phyloP scores from a whole-genome alignment of 2,888 invertebrate species.

The Asteroscopus sphinx region DNA sequence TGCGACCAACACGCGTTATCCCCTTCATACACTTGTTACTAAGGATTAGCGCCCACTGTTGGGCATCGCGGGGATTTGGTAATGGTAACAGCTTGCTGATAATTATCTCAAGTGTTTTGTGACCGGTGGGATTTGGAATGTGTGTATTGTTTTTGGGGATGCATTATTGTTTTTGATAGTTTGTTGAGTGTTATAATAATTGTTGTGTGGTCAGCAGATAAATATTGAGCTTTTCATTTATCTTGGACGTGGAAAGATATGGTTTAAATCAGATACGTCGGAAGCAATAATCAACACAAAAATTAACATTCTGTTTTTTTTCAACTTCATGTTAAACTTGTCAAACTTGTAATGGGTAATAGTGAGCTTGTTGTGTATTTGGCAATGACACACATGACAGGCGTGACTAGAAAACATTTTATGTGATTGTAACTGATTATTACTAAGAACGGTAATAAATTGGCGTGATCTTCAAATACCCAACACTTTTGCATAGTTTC shows the following conservation, averaged over 20 bases:
- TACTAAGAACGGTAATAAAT: background rate
- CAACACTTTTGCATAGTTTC: background rate
- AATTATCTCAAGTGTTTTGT: constrained; percentile 54
- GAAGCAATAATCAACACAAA: background rate
- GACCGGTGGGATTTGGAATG: constrained; percentile 38
- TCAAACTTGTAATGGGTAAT: too few relatives aligned
- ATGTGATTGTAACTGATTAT: too few relatives aligned
- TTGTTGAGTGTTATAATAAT: too few relatives aligned
- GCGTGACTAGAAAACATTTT: too few relatives aligned
- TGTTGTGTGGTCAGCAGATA: too few relatives aligned
- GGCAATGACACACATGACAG: too few relatives aligned
- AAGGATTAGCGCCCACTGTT: constrained; percentile 52
- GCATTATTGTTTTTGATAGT: constrained; percentile 11
- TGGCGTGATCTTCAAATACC: background rate
- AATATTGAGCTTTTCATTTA: too few relatives aligned
- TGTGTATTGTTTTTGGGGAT: constrained; percentile 43
- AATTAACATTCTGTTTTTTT: too few relatives aligned
- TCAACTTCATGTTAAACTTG: too few relatives aligned
- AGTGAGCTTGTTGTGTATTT: too few relatives aligned
- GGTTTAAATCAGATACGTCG: background rate
- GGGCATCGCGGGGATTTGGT: constrained; percentile 27
- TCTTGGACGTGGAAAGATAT: too few relatives aligned
- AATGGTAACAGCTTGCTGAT: constrained; percentile 53
- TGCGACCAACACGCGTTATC: constrained; percentile 46
- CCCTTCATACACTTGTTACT: constrained; percentile 55